Conservation (phyloP, 2,888 invertebrate genomes). For the Chirona hameri region DNA sequence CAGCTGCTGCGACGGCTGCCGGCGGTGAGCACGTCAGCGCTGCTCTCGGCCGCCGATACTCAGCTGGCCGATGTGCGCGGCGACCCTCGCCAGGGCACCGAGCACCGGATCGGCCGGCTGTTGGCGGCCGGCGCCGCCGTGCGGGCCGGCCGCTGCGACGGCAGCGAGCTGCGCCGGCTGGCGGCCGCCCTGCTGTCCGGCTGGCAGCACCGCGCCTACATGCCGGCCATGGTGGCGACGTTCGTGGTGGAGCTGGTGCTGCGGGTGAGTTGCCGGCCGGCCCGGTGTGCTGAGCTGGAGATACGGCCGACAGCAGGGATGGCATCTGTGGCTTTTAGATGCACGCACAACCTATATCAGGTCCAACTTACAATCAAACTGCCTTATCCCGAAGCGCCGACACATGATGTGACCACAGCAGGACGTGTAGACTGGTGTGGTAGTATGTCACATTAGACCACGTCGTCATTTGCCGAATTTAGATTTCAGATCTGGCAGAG, state of each 20-base stretch:
- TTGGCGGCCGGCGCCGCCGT: slow-evolving; percentile 22
- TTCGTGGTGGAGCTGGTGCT: background rate
- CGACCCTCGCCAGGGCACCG: background rate
- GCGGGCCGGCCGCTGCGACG: background rate
- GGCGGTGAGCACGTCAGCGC: slow-evolving; percentile 46
- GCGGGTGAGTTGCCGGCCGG: background rate
- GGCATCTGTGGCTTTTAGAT: no score
- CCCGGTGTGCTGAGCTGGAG: background rate
- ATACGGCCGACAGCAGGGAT: no score
- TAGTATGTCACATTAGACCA: no score
- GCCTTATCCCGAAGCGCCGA: no score
- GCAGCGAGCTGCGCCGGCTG: background rate
- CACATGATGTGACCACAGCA: no score
- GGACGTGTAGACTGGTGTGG: no score
- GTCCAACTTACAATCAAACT: no score
- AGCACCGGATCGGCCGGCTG: background rate
- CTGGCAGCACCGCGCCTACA: background rate
- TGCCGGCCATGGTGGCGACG: background rate
- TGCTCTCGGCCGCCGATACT: slow-evolving; percentile 44
- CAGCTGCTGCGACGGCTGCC: slow-evolving; percentile 56
- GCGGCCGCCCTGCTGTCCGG: background rate
- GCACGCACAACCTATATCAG: no score
- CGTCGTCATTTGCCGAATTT: no score
- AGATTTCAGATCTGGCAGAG: no score
- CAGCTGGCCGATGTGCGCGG: slow-evolving; percentile 7